These are phyloP conservation scores for Entelurus aequoreus DNA, from an alignment of 2,113 vertebrate genomes.

Conservation along the genomic window DNA sequence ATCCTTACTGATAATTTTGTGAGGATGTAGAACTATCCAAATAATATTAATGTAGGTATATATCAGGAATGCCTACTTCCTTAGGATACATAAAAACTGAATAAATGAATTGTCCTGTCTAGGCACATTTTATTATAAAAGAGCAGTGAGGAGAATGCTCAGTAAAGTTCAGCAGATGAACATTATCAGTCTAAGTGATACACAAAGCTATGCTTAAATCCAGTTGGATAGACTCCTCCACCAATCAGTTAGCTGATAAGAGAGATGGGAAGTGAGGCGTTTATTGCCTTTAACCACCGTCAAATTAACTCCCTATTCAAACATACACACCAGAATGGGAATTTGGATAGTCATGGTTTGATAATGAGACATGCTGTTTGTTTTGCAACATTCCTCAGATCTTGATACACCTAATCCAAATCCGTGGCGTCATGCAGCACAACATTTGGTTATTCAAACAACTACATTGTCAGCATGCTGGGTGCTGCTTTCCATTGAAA, in stretches of 20 bases:
- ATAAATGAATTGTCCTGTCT: slow-evolving; percentile 2
- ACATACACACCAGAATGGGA: slow-evolving; percentile 8
- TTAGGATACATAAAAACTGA: background rate
- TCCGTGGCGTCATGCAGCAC: background rate
- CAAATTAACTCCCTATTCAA: slow-evolving; percentile 33
- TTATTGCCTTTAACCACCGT: slow-evolving; percentile 47
- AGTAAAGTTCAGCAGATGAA: slow-evolving; percentile 53
- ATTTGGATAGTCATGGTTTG: slow-evolving; percentile 24
- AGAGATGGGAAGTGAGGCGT: slow-evolving; percentile 39
- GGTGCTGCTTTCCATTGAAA: slow-evolving; percentile 16
- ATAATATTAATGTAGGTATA: background rate
- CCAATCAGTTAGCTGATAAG: slow-evolving; percentile 50
- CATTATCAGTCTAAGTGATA: slow-evolving; percentile 51
- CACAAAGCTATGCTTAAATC: slow-evolving; percentile 56
- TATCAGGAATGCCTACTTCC: background rate
- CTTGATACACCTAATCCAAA: background rate
- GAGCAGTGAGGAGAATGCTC: slow-evolving; percentile 21
- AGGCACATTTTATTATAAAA: slow-evolving; percentile 27
- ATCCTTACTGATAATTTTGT: background rate
- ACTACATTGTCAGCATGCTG: slow-evolving; percentile 7
- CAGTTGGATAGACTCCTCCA: slow-evolving; percentile 42
- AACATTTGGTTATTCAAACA: slow-evolving; percentile 3
- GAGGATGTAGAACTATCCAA: background rate
- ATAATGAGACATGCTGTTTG: slow-evolving; percentile 20
- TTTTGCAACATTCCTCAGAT: slow-evolving; percentile 30